A percentile compares a stretch with the other conserved stretches of the same genome.
These are phyloP conservation scores for Phalacrocorax aristotelis DNA, from an alignment of 2,113 vertebrate genomes.

Conservation along the genomic window DNA sequence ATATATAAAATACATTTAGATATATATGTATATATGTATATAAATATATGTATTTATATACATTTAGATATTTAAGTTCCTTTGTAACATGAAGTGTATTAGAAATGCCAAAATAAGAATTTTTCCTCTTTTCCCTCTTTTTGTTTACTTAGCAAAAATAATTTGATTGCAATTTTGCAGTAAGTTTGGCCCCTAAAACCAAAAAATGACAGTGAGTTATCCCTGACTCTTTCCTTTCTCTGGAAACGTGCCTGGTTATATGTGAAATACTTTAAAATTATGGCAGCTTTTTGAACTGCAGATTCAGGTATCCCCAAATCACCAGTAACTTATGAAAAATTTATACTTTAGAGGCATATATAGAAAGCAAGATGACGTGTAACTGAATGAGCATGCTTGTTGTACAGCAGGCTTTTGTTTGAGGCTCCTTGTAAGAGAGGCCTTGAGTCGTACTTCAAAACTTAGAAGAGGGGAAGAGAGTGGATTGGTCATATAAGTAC, in stretches of 20 bases:
- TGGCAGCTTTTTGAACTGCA: background rate
- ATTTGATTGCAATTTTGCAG: background rate
- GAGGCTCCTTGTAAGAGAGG: background rate
- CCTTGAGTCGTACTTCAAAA: background rate
- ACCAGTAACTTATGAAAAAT: background rate
- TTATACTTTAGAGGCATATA: background rate
- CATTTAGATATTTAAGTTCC: background rate
- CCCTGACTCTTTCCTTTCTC: background rate
- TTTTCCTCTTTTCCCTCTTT: rapidly evolving
- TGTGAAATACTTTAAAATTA: background rate
- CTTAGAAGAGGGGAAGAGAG: background rate
- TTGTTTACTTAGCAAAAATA: background rate
- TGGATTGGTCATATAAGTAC: background rate
- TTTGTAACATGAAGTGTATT: background rate
- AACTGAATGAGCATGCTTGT: background rate
- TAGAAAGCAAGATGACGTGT: background rate
- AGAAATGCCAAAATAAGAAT: background rate
- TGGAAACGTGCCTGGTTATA: background rate
- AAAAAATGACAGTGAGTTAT: background rate
- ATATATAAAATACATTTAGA: background rate
- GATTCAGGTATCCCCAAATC: background rate
- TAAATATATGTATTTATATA: background rate
- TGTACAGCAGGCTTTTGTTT: background rate
- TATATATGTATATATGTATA: background rate
- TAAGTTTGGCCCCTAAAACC: background rate